A percentile compares a stretch with the other conserved stretches of the same genome.
phyloP scores from a whole-genome alignment of 1,140 invertebrate genomes.

The Drosophila teissieri region DNA sequence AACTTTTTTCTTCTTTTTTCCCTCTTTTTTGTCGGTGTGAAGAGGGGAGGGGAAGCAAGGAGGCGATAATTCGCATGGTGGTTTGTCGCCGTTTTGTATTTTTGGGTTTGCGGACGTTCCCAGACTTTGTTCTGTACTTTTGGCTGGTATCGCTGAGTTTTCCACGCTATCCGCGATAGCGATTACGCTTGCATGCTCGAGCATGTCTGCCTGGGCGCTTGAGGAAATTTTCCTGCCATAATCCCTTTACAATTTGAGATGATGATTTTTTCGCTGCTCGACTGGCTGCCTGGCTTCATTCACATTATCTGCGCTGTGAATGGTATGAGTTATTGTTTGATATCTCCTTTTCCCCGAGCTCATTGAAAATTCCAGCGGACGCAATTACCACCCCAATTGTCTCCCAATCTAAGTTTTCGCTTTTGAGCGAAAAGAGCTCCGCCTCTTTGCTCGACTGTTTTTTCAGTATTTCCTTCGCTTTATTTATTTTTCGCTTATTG shows the following conservation, averaged over 20 bases:
- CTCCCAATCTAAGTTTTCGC: constrained; percentile 42
- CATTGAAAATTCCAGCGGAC: constrained; percentile 58
- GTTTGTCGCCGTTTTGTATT: constrained; percentile 20
- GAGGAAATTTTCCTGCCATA: background rate
- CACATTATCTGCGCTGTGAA: constrained; percentile 22
- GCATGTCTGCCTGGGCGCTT: constrained; percentile 29
- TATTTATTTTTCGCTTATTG: constrained; percentile 79
- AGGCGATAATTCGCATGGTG: constrained; percentile 47
- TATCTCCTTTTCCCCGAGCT: constrained; percentile 39
- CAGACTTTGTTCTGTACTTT: constrained; percentile 12
- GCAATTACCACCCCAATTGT: constrained; percentile 73
- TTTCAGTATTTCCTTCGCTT: constrained; percentile 15
- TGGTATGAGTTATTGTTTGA: constrained; percentile 51
- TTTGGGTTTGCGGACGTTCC: constrained; percentile 20
- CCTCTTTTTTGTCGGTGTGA: background rate
- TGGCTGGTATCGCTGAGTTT: background rate
- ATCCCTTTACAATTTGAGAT: constrained; percentile 36
- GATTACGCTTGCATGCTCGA: constrained; percentile 38
- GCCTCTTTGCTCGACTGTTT: constrained; percentile 5
- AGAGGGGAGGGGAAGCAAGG: background rate
- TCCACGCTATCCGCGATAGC: constrained; percentile 19
- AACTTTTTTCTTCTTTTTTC: constrained; percentile 34
- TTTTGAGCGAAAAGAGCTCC: constrained; percentile 6
- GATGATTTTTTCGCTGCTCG: constrained; percentile 41
- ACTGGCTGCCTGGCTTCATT: constrained; percentile 15